These are phyloP conservation scores for Mycteria americana DNA, from an alignment of 2,797 vertebrate species.

Conservation along the genomic window DNA sequence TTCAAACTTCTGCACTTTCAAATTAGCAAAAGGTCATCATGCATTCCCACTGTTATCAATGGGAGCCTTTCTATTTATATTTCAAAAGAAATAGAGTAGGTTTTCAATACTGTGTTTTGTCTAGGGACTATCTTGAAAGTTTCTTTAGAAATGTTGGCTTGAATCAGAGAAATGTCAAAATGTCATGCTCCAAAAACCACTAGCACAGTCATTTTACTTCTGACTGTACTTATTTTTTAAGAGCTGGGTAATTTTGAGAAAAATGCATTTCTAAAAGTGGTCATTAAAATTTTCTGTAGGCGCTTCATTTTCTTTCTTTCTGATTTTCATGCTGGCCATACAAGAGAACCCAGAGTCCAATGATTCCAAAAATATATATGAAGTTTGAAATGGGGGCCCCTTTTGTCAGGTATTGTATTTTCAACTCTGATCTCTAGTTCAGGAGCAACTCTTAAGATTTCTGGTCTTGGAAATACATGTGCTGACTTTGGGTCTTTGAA, in stretches of 20 bases:
- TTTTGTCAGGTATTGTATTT: neutral
- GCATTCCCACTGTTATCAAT: neutral
- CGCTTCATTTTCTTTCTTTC: neutral
- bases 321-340: neutral
- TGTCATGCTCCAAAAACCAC: neutral
- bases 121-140: neutral
- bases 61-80: constrained; percentile 6
- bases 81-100: neutral
- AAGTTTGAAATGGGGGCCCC: neutral
- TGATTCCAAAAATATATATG: neutral
- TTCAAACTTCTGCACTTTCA: neutral
- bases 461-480: neutral
- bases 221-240: neutral
- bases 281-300: neutral
- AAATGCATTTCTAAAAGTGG: neutral
- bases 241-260: neutral
- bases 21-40: neutral
- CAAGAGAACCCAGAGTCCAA: neutral
- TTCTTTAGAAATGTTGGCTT: neutral
- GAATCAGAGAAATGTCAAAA: neutral
- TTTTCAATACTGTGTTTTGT: constrained; percentile 6
- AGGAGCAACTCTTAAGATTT: neutral
- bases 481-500: neutral
- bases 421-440: neutral
- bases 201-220: neutral